Conservation (phyloP, 2,888 invertebrate species). For the Tenthredo livida region DNA sequence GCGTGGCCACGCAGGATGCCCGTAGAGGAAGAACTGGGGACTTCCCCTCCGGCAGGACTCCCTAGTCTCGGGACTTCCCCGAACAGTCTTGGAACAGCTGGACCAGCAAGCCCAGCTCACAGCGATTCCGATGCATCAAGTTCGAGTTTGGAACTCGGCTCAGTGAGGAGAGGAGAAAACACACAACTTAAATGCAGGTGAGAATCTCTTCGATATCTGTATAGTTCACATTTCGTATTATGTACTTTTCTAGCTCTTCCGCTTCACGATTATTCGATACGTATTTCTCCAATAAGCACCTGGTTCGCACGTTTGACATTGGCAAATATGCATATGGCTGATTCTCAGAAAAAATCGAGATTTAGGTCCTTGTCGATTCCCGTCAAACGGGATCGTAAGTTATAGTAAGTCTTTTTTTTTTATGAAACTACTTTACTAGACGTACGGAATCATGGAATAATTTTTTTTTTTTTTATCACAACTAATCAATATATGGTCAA, state of each 20-base stretch:
- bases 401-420: no score
- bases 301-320: background rate
- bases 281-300: background rate
- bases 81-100: conserved; percentile 66
- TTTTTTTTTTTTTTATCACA: no score
- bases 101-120: conserved; percentile 75
- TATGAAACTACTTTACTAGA: no score
- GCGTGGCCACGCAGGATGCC: conserved; percentile 76
- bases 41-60: conserved; percentile 67
- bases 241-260: background rate
- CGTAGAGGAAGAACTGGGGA: conserved; percentile 74
- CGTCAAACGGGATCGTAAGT: no score
- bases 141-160: conserved; percentile 75
- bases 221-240: background rate
- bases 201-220: conserved; percentile 28
- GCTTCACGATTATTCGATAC: background rate
- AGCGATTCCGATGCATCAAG: conserved; percentile 76
- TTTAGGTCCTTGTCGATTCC: no score
- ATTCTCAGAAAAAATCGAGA: no score
- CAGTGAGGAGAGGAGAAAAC: conserved; percentile 73
- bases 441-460: no score
- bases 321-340: background rate
- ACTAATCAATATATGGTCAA: no score
- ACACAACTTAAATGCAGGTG: conserved; percentile 77
- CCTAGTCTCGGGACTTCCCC: conserved; percentile 67